Evolutionary conservation across 2,888 invertebrate genomes (phyloP), one percentile per base, ranked within the genome.

Genomic region (Chrysopilus asiliformis): DNA sequence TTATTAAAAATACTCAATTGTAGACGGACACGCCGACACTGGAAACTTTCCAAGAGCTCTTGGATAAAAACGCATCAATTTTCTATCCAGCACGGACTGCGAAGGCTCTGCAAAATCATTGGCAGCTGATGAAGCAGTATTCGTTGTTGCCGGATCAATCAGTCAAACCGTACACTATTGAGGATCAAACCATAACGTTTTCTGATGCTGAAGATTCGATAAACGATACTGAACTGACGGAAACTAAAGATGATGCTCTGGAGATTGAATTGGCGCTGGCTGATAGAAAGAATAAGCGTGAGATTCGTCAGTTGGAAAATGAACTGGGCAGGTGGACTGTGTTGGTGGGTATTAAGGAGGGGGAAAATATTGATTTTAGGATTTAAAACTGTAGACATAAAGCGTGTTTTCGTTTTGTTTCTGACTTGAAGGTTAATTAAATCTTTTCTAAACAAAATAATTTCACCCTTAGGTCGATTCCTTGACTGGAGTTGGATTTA

Each of bases 121-220:
- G 97, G 95, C 78, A 83, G 47, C 68, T 89, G 19, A 74, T 97
- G 66, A 89, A 87, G 54, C 86, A 91, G 58, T 93, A 91, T 58
- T 82, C 85, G 50, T 66, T 97, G 20, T 65, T 97, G 37, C 84
- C 87, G 0, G 93, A 94, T 62, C 95, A 95, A 66, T 72, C 74
- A 33, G 78, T 86, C 1, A 72, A 71, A 33, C 69, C 72, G 26
- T 50, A 72, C 39, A 71, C 72, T 8, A 70, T 70, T 47, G 67
- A 71, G 52, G 77, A 79, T 46, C 71, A 70, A 47, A 70, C 79
- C 6, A 53, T 79, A 43, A 76, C 75, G 44, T 93, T 94, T 56
- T 87, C 90, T 29, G 94, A 94, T 65, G 87, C 87, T 3, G 94
- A 95, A 60, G 91, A 93, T 42, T 69, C 79, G 45, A 71, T 91